Conservation (phyloP, 2,113 vertebrate species). For the Crotalus tigris region DNA sequence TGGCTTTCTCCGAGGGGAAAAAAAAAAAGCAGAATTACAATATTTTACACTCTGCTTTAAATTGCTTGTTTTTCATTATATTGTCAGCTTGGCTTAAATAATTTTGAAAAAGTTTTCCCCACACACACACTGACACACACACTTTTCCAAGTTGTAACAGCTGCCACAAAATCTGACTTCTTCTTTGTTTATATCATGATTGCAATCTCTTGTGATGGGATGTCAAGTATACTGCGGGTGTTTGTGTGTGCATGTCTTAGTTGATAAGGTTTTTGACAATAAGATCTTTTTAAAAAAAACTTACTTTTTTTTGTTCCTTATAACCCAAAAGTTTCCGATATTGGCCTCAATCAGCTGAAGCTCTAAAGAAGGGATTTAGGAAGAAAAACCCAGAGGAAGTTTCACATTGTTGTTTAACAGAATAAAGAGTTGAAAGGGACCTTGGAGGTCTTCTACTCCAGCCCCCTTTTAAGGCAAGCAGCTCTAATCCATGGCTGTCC, state of each 20-base stretch:
- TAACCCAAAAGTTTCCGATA: conserved; percentile 29
- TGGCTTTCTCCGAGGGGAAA: not conserved
- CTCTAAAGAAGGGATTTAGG: conserved; percentile 28
- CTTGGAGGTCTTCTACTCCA: not conserved
- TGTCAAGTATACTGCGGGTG: conserved; percentile 11
- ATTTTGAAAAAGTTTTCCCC: conserved; percentile 39
- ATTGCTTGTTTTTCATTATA: conserved; percentile 35
- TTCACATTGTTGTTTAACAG: not conserved
- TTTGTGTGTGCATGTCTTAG: conserved; percentile 36
- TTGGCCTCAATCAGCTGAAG: conserved; percentile 34
- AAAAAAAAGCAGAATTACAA: conserved; percentile 1
- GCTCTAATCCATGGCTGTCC: accelerated
- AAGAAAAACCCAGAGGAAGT: conserved; percentile 7
- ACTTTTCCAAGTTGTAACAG: conserved; percentile 14
- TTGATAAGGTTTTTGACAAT: conserved; percentile 49
- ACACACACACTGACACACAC: too few relatives aligned
- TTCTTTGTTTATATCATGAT: conserved; percentile 33
- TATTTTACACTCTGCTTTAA: not conserved
- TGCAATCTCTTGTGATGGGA: conserved; percentile 8
- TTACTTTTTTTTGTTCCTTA: conserved; percentile 47
- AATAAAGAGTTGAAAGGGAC: not conserved
- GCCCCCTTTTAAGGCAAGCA: not conserved
- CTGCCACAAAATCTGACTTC: conserved; percentile 24
- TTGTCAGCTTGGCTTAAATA: conserved; percentile 34
- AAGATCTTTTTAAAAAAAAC: conserved; percentile 44